Percentiles rank a stretch among this genome's conserved stretches.
These are phyloP conservation scores for Gobio gobio DNA, from an alignment of 2,113 vertebrate genomes.

Conservation along the genomic window DNA sequence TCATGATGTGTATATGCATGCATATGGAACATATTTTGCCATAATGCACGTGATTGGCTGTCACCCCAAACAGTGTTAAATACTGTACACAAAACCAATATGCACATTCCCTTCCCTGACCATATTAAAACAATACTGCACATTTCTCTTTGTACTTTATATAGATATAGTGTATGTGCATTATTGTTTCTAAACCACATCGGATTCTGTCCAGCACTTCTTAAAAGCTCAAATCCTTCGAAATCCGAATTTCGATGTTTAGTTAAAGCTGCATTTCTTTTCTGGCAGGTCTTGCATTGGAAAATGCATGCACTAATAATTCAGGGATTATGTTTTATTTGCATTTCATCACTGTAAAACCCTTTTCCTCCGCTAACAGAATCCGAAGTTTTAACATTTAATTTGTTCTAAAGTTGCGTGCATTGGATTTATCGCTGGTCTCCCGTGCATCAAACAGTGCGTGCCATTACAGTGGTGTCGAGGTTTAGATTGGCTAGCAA, in stretches of 20 bases:
- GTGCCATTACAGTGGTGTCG: constrained; percentile 55
- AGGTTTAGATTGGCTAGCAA: constrained; percentile 55
- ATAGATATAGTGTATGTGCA: background rate
- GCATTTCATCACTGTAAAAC: constrained; percentile 2
- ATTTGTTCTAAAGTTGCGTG: background rate
- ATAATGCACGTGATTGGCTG: background rate
- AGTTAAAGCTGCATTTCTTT: background rate
- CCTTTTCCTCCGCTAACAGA: background rate
- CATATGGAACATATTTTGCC: background rate
- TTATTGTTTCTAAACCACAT: background rate
- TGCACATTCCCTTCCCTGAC: background rate
- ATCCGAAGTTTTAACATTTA: background rate
- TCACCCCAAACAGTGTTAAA: background rate
- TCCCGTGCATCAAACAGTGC: constrained; percentile 62
- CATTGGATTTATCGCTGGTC: background rate
- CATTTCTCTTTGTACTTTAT: background rate
- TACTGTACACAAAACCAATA: constrained; percentile 5
- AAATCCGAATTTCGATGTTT: background rate
- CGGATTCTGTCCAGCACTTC: background rate
- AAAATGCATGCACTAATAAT: constrained; percentile 16
- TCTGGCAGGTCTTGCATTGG: background rate
- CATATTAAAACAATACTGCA: background rate
- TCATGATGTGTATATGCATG: background rate
- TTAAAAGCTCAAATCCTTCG: background rate
- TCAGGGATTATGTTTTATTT: constrained; percentile 12